Percentiles rank a stretch among this genome's conserved stretches.
Evolutionary conservation across 2,113 vertebrate genomes (phyloP).

Genomic region (Gadus macrocephalus): DNA sequence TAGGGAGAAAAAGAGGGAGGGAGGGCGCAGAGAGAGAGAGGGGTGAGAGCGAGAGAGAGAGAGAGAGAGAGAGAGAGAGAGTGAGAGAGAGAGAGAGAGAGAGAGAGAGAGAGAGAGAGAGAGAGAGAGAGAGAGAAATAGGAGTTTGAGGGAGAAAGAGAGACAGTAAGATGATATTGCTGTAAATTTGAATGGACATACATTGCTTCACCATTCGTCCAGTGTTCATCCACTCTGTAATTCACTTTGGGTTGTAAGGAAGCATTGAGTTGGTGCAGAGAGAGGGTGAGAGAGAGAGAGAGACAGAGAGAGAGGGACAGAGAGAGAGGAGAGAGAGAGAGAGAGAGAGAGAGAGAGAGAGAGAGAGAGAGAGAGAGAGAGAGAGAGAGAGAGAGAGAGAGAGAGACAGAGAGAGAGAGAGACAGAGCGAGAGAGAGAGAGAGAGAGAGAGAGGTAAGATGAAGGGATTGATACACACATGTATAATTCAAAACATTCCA

Average conservation of each 20-base stretch:
- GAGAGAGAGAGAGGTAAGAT: neutral
- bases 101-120: no score
- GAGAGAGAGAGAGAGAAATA: no score
- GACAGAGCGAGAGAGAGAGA: no score
- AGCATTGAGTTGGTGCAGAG: no score
- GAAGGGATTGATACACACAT: neutral
- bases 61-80: no score
- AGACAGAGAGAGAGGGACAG: neutral
- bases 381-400: neutral
- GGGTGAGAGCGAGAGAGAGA: no score
- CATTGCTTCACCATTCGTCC: neutral
- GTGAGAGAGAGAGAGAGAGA: no score
- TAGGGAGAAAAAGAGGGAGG: no score
- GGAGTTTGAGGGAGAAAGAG: no score
- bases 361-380: neutral
- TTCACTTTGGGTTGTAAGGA: neutral
- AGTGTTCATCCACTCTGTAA: conserved; percentile 1
- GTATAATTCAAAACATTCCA: no score
- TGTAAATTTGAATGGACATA: conserved; percentile 7
- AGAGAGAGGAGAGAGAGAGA: no score
- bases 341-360: neutral
- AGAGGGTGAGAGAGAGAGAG: neutral
- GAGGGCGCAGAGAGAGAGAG: no score
- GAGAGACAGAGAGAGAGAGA: neutral
- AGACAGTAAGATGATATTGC: conserved; percentile 4